A percentile compares a stretch with the other conserved stretches of the same genome.
Conservation (phyloP, 2,888 invertebrate genomes). For the Parnassius orleans region DNA sequence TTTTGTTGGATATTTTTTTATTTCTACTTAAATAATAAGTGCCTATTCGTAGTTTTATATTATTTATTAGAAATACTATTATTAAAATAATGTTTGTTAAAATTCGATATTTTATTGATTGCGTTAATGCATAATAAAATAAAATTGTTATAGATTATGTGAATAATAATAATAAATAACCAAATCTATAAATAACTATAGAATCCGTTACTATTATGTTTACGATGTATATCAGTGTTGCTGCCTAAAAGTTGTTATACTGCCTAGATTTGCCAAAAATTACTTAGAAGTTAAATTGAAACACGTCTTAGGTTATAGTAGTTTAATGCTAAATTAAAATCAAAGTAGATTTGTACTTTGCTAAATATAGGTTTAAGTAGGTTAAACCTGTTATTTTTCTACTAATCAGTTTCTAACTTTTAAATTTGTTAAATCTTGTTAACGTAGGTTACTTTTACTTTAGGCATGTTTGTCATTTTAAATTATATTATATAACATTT, state of each 20-base stretch:
- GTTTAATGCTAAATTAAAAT: neutral
- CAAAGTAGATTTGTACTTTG: neutral
- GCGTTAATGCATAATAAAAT: slow-evolving; percentile 6
- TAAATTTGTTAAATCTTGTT: neutral
- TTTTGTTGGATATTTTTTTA: too few relatives aligned
- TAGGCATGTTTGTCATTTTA: neutral
- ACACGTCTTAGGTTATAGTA: neutral
- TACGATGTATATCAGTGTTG: slow-evolving; percentile 5
- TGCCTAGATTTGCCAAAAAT: slow-evolving; percentile 25
- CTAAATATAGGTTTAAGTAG: neutral
- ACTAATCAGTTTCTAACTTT: neutral
- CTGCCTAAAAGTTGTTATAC: slow-evolving; percentile 6
- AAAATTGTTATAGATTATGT: neutral
- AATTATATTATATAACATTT: neutral
- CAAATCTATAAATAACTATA: too few relatives aligned
- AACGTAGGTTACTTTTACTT: neutral
- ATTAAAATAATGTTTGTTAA: slow-evolving; percentile 12
- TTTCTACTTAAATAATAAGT: too few relatives aligned
- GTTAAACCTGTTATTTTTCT: neutral
- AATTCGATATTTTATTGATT: slow-evolving; percentile 16
- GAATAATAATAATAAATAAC: too few relatives aligned
- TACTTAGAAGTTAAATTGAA: neutral
- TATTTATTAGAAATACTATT: neutral
- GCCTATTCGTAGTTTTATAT: too few relatives aligned
- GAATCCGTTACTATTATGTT: neutral